These are phyloP conservation scores for Clepsis dumicolana DNA, from an alignment of 2,888 invertebrate genomes.

Conservation along the genomic window DNA sequence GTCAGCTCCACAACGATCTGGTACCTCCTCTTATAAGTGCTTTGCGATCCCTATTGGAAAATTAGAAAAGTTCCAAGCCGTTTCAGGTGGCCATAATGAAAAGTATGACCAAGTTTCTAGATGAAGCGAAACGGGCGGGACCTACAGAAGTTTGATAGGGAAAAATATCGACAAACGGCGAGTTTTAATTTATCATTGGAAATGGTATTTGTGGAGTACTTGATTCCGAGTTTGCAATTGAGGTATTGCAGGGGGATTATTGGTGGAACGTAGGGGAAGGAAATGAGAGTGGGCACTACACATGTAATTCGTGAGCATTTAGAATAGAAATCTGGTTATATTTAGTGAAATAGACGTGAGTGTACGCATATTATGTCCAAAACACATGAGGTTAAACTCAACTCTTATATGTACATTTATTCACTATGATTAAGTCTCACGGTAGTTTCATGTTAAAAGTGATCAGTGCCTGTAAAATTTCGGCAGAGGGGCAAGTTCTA, in stretches of 20 bases:
- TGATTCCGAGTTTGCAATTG: slow-evolving; percentile 14
- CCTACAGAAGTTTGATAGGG: slow-evolving; percentile 53
- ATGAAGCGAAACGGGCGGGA: slow-evolving; percentile 58
- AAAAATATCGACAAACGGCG: slow-evolving; percentile 49
- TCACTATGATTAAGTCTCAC: too few species aligned
- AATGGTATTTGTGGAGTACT: slow-evolving; percentile 23
- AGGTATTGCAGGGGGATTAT: not conserved
- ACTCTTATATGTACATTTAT: too few species aligned
- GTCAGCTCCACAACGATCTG: too few species aligned
- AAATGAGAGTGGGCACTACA: not conserved
- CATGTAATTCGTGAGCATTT: not conserved
- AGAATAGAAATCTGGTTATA: too few species aligned
- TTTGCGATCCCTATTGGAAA: slow-evolving; percentile 62
- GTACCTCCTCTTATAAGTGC: too few species aligned
- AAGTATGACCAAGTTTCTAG: slow-evolving; percentile 72
- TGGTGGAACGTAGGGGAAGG: not conserved
- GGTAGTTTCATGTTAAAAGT: too few species aligned
- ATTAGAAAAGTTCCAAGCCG: slow-evolving; percentile 76
- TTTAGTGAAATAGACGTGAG: too few species aligned
- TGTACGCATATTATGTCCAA: too few species aligned
- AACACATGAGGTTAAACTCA: too few species aligned
- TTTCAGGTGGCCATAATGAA: slow-evolving; percentile 67
- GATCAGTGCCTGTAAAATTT: too few species aligned
- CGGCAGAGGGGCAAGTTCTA: too few species aligned
- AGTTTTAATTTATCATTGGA: slow-evolving; percentile 37